Evolutionary conservation across 2,888 invertebrate species (phyloP).

Genomic region (Rapana venosa): DNA sequence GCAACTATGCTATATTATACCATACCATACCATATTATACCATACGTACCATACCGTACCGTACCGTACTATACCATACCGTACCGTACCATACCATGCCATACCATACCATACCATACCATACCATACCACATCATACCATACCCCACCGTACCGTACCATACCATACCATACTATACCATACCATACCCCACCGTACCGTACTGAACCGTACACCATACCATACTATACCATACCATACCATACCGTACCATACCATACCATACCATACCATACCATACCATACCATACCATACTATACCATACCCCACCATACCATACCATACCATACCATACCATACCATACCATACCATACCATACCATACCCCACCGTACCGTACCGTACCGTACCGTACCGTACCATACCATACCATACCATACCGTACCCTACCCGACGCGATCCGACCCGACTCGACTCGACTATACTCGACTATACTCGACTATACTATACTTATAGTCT

Average conservation of each 20-base stretch:
- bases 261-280: not conserved
- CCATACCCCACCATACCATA: not conserved
- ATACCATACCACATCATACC: not conserved
- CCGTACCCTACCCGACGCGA: not conserved
- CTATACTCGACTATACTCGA: too few species aligned
- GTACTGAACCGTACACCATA: not conserved
- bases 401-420: not conserved
- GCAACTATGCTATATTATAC: not conserved
- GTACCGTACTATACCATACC: not conserved
- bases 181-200: not conserved
- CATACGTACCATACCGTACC: not conserved
- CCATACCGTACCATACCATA: not conserved
- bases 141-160: not conserved
- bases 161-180: not conserved
- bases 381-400: not conserved
- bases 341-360: not conserved
- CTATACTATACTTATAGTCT: too few species aligned
- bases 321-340: not conserved
- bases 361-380: not conserved
- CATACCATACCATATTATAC: not conserved
- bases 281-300: not conserved
- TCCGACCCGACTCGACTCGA: not conserved
- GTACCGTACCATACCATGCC: not conserved
- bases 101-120: not conserved
- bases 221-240: not conserved